Evolutionary conservation across 1,140 invertebrate genomes (phyloP), one percentile per base, ranked within the genome.

Genomic region (Drosophila subobscura): DNA sequence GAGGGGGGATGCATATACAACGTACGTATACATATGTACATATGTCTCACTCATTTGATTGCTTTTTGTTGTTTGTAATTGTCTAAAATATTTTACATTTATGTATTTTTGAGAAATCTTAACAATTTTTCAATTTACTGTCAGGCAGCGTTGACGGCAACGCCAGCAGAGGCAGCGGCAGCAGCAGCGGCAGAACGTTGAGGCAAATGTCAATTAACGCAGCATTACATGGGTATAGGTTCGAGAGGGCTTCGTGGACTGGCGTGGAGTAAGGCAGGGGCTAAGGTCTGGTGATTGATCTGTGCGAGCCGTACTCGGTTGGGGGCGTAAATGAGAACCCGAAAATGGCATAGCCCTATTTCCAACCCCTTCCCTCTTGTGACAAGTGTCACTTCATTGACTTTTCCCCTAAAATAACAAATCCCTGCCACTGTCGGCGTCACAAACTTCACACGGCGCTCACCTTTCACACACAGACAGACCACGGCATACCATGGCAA

Each of bases 111-210:
- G 33, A 73, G 59, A 81, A 78, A 74, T 81, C 64, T 80, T 72
- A 77, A 77, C 72, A 80, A 84, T 86, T 85, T 84, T 83, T 84
- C 77, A 84, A 86, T 84, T 84, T 85, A 80, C 81, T 85, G 77
- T 80, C 80, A 73, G 54, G 44, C 77, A 72, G 41, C 63, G 65
- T 66, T 66, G 65, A 77, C 27, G 72, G 57, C 72, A 72, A 47
- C 72, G 50, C 44, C 70, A 59, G 51, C 67, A 71, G 41, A 52
- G 57, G 22, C 74, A 23, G 16, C 14, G 7, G 5, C 60, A 33
- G 25, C 50, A 41, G 16, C 59, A 57, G 45, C 55, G 58, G 61
- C 72, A 52, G 40, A 56, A 66, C 55, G 10, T 8, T 10, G 10
- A 37, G 33, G 33, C 67, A 84, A 85, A 76, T 84, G 79, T 84